Base-by-base conservation (phyloP, 2,113 vertebrate genomes). In the Corvus cornix region DNA sequence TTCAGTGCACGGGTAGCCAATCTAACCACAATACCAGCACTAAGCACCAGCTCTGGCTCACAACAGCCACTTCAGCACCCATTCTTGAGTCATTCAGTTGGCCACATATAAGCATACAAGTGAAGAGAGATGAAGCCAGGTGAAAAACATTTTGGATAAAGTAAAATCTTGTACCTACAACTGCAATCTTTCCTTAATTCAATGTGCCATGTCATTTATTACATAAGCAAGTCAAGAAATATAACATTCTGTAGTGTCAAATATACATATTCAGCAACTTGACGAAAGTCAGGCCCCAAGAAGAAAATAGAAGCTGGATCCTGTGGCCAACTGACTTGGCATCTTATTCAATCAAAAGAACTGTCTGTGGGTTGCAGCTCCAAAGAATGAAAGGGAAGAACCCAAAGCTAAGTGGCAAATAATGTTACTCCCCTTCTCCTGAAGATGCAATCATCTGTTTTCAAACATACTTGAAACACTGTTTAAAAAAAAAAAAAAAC, bases 351-450 rank as follows among this genome's bases (percentile, higher is more conserved):
- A 78, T 78, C 82, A 87, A 33, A 62, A 94, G 87, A 96, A 92
- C 87, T 95, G 94, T 55, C 72, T 83, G 82, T 7, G 69, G 93
- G 92, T 66, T 96, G 84, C 51, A 96, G 75, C 94, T 89, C 52
- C 67, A 93, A 94, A 93, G 69, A 96, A 93, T 52, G 79, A 96
- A 84, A 96, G 81, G 95, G 80, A 83, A 81, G 80, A 76, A 79
- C 81, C 35, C 78, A 86, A 91, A 84, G 75, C 84, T 67, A 90
- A 95, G 77, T 1, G 33, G 73, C 63, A 93, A 89, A 94, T 28
- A 83, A 66, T 4, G 18, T 46, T 37, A 72, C 44, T 90, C 76
- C 78, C 74, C 60, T 87, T 95, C 95, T 90, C 78, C 88, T 59
- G 89, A 97, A 87, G 89, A 96, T 44, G 52, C 30, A 94, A 28